These are phyloP conservation scores for Mylabris phalerata DNA, from an alignment of 1,140 invertebrate genomes.

Conservation along the genomic window DNA sequence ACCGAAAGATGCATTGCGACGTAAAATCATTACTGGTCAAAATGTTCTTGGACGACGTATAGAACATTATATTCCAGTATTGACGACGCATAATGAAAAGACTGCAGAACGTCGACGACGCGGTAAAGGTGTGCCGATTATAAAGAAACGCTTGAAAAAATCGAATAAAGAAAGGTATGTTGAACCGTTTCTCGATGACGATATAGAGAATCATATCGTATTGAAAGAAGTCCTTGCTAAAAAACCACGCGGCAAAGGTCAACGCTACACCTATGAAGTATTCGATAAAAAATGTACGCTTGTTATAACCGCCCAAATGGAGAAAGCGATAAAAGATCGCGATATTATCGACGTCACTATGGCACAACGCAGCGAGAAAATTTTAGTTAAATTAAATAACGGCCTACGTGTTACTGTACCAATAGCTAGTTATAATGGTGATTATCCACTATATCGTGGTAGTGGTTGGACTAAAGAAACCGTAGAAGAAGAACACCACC, in stretches of 20 bases:
- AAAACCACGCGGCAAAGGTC: constrained; percentile 33
- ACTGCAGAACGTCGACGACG: constrained; percentile 44
- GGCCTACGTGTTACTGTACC: constrained; percentile 63
- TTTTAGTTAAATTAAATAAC: constrained; percentile 61
- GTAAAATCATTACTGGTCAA: constrained; percentile 44
- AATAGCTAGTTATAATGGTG: constrained; percentile 54
- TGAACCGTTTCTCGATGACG: constrained; percentile 61
- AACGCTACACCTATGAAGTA: constrained; percentile 52
- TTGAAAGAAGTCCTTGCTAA: constrained; percentile 52
- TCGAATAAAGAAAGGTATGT: constrained; percentile 53
- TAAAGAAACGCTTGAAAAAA: constrained; percentile 58
- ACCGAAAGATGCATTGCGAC: constrained; percentile 66
- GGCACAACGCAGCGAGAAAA: constrained; percentile 63
- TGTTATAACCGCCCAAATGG: constrained; percentile 65
- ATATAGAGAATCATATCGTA: constrained; percentile 53
- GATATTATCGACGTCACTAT: constrained; percentile 70
- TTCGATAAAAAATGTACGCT: constrained; percentile 62
- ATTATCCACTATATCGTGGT: constrained; percentile 54
- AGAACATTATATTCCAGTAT: constrained; percentile 67
- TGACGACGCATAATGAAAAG: constrained; percentile 41
- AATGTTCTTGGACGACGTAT: constrained; percentile 35
- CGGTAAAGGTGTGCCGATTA: constrained; percentile 42
- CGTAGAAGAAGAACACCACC: constrained; percentile 53
- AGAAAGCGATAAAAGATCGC: constrained; percentile 66
- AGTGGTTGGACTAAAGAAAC: constrained; percentile 54